Conservation (phyloP, 2,888 invertebrate species). For the Ichneumoninae sp. region DNA sequence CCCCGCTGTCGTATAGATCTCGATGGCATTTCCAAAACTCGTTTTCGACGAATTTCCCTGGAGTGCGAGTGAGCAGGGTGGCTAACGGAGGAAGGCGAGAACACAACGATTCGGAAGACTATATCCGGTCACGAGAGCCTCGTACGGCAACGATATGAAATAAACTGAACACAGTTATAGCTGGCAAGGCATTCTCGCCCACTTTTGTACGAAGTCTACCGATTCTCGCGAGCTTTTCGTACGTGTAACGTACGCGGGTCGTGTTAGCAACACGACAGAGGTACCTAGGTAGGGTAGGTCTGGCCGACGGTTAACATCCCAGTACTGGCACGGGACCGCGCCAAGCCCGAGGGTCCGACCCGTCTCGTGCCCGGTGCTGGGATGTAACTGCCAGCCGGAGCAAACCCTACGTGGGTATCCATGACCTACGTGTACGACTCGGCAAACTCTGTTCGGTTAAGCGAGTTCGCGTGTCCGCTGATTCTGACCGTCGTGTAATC, state of each 20-base stretch:
- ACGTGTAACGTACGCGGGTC: conserved; percentile 21
- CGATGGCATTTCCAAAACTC: conserved; percentile 68
- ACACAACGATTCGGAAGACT: conserved; percentile 37
- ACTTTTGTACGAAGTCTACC: not conserved
- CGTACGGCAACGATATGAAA: conserved; percentile 19
- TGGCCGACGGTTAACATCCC: too few species aligned
- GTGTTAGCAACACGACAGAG: conserved; percentile 32
- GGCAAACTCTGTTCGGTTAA: conserved; percentile 31
- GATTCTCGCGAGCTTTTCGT: not conserved
- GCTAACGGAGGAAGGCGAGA: conserved; percentile 31
- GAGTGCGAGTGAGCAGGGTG: conserved; percentile 48
- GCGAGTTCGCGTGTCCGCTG: conserved; percentile 61
- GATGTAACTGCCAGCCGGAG: not conserved
- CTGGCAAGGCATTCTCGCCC: not conserved
- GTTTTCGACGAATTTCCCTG: conserved; percentile 68
- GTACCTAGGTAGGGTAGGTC: too few species aligned
- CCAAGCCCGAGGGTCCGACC: too few species aligned
- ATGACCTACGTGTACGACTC: conserved; percentile 46
- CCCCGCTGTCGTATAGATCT: conserved; percentile 46
- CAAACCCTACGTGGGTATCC: conserved; percentile 27
- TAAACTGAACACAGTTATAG: not conserved
- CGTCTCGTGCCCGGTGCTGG: too few species aligned
- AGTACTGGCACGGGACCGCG: too few species aligned
- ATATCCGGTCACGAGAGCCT: conserved; percentile 52
- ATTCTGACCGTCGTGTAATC: conserved; percentile 50